These are phyloP conservation scores for Volucella inflata DNA, from an alignment of 2,888 invertebrate genomes.

Conservation along the genomic window DNA sequence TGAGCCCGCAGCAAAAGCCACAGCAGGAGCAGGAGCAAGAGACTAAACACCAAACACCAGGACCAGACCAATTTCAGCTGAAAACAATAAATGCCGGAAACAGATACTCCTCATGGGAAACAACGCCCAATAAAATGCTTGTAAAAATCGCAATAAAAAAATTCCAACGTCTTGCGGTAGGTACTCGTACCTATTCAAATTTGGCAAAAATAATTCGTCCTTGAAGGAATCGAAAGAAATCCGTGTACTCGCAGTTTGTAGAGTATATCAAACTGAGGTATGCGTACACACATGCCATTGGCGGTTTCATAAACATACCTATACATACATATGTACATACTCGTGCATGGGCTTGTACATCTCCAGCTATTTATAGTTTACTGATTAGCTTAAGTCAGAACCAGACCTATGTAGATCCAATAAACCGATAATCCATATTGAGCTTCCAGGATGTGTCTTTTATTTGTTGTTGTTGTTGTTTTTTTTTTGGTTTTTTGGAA, in stretches of 20 bases:
- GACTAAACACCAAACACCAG: background rate
- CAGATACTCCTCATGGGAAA: conserved; percentile 28
- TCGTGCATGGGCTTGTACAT: too few species aligned
- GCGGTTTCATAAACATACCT: conserved; percentile 22
- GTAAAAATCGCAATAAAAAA: conserved; percentile 37
- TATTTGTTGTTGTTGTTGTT: too few species aligned
- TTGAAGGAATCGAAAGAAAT: conserved; percentile 21
- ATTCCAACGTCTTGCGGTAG: conserved; percentile 1
- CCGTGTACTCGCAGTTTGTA: conserved; percentile 12
- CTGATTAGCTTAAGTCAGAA: conserved; percentile 27
- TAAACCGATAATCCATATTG: too few species aligned
- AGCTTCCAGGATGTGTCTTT: too few species aligned
- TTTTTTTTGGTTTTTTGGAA: conserved; percentile 19
- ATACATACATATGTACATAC: too few species aligned
- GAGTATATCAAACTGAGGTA: background rate
- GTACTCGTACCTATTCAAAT: background rate
- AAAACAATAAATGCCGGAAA: conserved; percentile 30
- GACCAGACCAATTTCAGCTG: conserved; percentile 7
- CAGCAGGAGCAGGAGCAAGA: background rate
- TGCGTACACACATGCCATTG: background rate
- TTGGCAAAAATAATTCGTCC: conserved; percentile 36
- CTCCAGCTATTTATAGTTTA: conserved; percentile 54
- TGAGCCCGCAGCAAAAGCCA: background rate
- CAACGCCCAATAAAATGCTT: conserved; percentile 42
- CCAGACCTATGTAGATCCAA: conserved; percentile 36